Evolutionary conservation across 1,140 invertebrate genomes (phyloP), one percentile per base, ranked within the genome.

Genomic region (Rhynchophorus ferrugineus): DNA sequence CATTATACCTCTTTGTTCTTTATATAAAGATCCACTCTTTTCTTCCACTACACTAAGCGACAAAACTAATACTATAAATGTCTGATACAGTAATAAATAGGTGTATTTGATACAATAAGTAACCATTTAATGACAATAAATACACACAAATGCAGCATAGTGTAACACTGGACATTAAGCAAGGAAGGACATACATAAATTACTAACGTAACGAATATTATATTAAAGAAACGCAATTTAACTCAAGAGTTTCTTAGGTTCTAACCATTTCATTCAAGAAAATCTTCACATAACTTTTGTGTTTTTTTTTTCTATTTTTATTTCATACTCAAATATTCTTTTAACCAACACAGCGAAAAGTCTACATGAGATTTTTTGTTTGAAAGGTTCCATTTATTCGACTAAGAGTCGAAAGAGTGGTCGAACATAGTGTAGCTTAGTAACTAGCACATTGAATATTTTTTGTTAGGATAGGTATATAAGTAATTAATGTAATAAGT

Each of bases 111-210:
- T 66, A 67, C 62, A 67, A 49, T 55, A 55, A 67, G 64, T 67
- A 65, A 67, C 64, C 64, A 67, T 61, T 64, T 65, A 69, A 66
- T 67, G 61, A 67, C 65, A 69, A 69, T 66, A 49, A 69, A 66
- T 66, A 69, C 64, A 69, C 64, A 69, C 63, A 69, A 67, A 69
- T 67, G 63, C 64, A 58, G 64, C 62, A 66, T 50, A 50, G 36
- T 61, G 60, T 66, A 66, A 69, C 66, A 69, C 67, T 68, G 67
- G 66, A 69, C 67, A 69, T 59, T 68, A 69, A 69, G 67, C 67
- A 69, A 67, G 56, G 59, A 66, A 68, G 63, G 62, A 65, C 63
- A 62, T 62, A 64, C 54, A 63, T 59, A 61, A 59, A 54, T 17
- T n/a, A 37, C 57, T 59, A 60, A 62, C 53, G 18, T 59, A 61